Conservation (phyloP, 2,888 invertebrate species). For the Latrodectus hesperus region DNA sequence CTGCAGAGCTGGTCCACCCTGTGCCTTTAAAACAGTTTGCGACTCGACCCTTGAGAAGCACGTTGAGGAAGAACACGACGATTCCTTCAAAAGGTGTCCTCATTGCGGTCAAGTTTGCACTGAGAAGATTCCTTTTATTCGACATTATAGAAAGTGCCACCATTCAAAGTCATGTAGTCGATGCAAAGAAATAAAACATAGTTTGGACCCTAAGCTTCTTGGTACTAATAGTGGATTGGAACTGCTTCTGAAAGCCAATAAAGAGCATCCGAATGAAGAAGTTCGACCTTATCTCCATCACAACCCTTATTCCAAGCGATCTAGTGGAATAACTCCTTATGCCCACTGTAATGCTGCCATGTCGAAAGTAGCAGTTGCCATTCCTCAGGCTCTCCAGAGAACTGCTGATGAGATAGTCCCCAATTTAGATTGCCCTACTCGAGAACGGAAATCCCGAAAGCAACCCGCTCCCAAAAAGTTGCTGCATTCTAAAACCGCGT, state of each 20-base stretch:
- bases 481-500: not conserved
- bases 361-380: constrained; percentile 54
- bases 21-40: constrained; percentile 53
- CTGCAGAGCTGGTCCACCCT: constrained; percentile 50
- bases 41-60: constrained; percentile 58
- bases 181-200: constrained; percentile 44
- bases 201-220: constrained; percentile 22
- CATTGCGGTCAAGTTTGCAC: constrained; percentile 52
- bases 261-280: not conserved
- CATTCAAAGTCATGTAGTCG: constrained; percentile 58
- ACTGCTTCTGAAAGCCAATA: constrained; percentile 22
- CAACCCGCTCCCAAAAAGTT: constrained; percentile 50
- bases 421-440: not conserved
- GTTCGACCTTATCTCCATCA: constrained; percentile 54
- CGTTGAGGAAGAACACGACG: constrained; percentile 33
- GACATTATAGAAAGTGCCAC: constrained; percentile 62
- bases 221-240: not conserved
- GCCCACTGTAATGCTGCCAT: constrained; percentile 45
- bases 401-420: constrained; percentile 17
- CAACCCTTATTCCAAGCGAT: constrained; percentile 54
- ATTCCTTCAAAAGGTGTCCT: constrained; percentile 51
- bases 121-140: constrained; percentile 48
- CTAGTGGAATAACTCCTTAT: constrained; percentile 48
- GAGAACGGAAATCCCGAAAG: constrained; percentile 36
- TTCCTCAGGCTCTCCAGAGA: constrained; percentile 36